Conservation (phyloP, 2,888 invertebrate genomes). For the Allygus modestus region DNA sequence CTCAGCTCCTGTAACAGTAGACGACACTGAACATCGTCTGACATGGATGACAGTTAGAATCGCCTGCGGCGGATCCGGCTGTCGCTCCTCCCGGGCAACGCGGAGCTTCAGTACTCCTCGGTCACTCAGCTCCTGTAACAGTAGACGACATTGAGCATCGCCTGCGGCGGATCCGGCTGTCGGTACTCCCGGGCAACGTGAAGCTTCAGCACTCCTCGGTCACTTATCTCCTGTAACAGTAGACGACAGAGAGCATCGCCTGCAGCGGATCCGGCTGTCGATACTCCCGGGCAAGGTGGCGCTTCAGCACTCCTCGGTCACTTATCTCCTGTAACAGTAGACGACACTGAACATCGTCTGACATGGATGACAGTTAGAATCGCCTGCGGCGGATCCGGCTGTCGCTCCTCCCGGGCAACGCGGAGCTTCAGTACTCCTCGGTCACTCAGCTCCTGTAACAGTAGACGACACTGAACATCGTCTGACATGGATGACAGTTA, state of each 20-base stretch:
- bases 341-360: too few species aligned
- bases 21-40: constrained; percentile 54
- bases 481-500: too few species aligned
- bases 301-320: constrained; percentile 76
- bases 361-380: too few species aligned
- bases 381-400: constrained; percentile 66
- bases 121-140: constrained; percentile 74
- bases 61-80: constrained; percentile 65
- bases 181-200: constrained; percentile 62
- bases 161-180: constrained; percentile 65
- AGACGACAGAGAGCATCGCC: constrained; percentile 62
- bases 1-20: constrained; percentile 73
- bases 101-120: constrained; percentile 75
- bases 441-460: constrained; percentile 74
- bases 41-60: constrained; percentile 64
- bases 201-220: constrained; percentile 75
- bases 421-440: constrained; percentile 75
- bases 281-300: constrained; percentile 65
- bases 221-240: constrained; percentile 74
- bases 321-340: constrained; percentile 75
- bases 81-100: constrained; percentile 61
- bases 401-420: constrained; percentile 61
- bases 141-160: constrained; percentile 63
- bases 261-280: constrained; percentile 65
- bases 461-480: constrained; percentile 60